These are phyloP conservation scores for Heteropelma amictum DNA, from an alignment of 2,888 invertebrate genomes.

Conservation along the genomic window DNA sequence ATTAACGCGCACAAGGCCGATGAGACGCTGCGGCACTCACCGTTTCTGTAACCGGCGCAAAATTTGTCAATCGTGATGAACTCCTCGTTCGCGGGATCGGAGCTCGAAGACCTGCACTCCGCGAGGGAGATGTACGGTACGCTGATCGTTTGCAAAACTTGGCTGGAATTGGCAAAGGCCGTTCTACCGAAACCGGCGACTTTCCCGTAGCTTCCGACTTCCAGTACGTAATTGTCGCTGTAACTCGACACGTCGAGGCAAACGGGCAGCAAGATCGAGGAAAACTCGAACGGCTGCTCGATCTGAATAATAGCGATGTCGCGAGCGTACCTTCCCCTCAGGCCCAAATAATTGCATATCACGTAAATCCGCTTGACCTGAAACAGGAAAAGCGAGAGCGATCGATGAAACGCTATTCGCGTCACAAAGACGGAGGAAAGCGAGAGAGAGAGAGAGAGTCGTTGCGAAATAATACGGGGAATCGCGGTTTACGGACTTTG, in stretches of 20 bases:
- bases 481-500: slow-evolving; percentile 57
- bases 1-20: too few species aligned
- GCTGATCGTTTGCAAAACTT: slow-evolving; percentile 66
- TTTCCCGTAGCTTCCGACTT: slow-evolving; percentile 67
- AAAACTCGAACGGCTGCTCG: slow-evolving; percentile 64
- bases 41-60: slow-evolving; percentile 76
- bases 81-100: slow-evolving; percentile 56
- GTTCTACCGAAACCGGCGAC: slow-evolving; percentile 76
- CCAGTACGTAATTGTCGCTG: slow-evolving; percentile 61
- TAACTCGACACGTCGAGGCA: slow-evolving; percentile 66
- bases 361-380: slow-evolving; percentile 71
- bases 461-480: too few species aligned
- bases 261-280: slow-evolving; percentile 65
- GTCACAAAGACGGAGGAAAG: too few species aligned
- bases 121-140: slow-evolving; percentile 69
- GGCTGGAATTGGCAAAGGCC: slow-evolving; percentile 64
- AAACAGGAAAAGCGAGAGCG: slow-evolving; percentile 47
- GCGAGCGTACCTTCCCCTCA: slow-evolving; percentile 67
- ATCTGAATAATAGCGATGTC: slow-evolving; percentile 73
- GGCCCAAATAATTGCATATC: slow-evolving; percentile 68
- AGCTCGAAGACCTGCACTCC: slow-evolving; percentile 64
- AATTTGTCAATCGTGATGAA: slow-evolving; percentile 74
- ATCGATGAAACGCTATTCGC: too few species aligned
- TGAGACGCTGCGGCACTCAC: slow-evolving; percentile 66
- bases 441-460: too few species aligned